Evolutionary conservation across 2,113 vertebrate species (phyloP).

Genomic region (Rostratula benghalensis): DNA sequence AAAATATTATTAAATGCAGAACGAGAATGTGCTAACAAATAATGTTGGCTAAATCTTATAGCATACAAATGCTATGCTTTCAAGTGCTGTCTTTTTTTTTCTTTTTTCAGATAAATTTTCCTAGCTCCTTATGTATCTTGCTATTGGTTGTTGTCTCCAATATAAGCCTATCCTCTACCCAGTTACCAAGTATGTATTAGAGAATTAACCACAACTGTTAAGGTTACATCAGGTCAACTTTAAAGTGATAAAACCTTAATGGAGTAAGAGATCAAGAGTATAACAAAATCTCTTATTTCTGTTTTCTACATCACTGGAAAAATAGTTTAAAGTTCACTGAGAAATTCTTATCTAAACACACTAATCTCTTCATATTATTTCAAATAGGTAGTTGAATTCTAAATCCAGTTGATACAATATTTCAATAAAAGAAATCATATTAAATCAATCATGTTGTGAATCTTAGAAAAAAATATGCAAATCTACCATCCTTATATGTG

Average conservation of each 20-base stretch:
- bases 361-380: neutral
- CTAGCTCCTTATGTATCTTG: neutral
- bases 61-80: neutral
- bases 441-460: neutral
- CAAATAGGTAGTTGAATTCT: neutral
- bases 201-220: slow-evolving; percentile 55
- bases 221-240: slow-evolving; percentile 49
- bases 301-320: slow-evolving; percentile 34
- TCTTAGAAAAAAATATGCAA: neutral
- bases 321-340: neutral
- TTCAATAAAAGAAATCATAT: neutral
- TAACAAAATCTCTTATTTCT: slow-evolving; percentile 6
- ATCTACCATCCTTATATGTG: neutral
- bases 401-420: neutral
- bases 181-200: slow-evolving; percentile 59
- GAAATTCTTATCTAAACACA: neutral
- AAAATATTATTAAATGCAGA: neutral
- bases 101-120: neutral
- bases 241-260: slow-evolving; percentile 64
- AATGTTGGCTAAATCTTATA: neutral
- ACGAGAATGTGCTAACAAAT: neutral
- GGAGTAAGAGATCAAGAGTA: slow-evolving; percentile 26
- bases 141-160: slow-evolving; percentile 25
- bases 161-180: slow-evolving; percentile 64
- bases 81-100: neutral